Conservation (phyloP, 2,113 vertebrate species). For the Lepisosteus oculatus region DNA sequence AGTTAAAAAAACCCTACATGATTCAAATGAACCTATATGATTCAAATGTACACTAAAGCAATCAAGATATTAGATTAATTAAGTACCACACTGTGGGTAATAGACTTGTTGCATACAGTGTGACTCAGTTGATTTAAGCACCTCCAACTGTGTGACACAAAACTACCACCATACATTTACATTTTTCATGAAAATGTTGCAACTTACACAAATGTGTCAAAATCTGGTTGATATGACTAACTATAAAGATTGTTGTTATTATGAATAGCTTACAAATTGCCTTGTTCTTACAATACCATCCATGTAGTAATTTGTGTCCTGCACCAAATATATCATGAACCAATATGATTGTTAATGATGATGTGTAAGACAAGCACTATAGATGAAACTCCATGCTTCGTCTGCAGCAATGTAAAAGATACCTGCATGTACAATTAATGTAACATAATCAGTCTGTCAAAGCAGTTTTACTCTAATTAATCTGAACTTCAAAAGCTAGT, state of each 20-base stretch:
- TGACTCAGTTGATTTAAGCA: no score
- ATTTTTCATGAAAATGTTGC: no score
- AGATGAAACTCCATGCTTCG: slow-evolving; percentile 33
- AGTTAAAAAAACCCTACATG: no score
- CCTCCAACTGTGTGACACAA: no score
- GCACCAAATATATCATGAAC: slow-evolving; percentile 22
- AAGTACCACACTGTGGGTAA: no score
- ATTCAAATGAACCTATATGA: no score
- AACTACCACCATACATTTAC: no score
- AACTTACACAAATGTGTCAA: not conserved
- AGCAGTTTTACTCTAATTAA: slow-evolving; percentile 40
- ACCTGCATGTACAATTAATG: slow-evolving; percentile 37
- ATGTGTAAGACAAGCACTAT: slow-evolving; percentile 34
- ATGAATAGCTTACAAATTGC: not conserved
- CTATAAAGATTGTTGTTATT: slow-evolving; percentile 6
- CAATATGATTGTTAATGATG: slow-evolving; percentile 25
- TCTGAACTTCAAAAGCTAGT: slow-evolving; percentile 39
- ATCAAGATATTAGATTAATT: no score
- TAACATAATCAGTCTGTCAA: slow-evolving; percentile 39
- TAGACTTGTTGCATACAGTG: no score
- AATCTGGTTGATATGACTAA: not conserved
- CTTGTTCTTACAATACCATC: not conserved
- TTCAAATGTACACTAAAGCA: no score
- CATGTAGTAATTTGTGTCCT: slow-evolving; percentile 8
- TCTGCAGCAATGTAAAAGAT: slow-evolving; percentile 22